Evolutionary conservation across 2,113 vertebrate species (phyloP), one percentile per base, ranked within the genome.

Genomic region (Ploceus nigricollis): DNA sequence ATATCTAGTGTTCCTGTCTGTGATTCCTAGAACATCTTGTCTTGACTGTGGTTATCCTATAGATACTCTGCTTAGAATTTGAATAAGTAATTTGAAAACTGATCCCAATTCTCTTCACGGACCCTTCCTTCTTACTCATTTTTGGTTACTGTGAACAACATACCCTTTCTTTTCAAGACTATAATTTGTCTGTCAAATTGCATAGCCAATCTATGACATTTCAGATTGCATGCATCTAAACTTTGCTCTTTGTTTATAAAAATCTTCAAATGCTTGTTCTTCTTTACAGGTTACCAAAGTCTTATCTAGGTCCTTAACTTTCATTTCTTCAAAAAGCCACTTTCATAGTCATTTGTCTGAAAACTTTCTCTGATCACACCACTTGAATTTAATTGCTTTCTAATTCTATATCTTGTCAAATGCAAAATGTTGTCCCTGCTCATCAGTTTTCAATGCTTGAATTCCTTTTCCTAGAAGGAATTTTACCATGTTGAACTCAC

Each of bases 241-340:
- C 9, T 64, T 94, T 50, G 18, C 64, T 82, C 47, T 81, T 87
- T 89, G n/a, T 83, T 73, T 89, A 35, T 61, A 75, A 92, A 85
- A 90, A 22, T 42, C 47, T 87, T 84, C 71, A 83, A 80, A 81
- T 90, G 42, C 44, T 92, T 82, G 31, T 92, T 88, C 50, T 85
- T 93, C 76, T 76, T 96, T 87, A 53, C 87, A 96, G 92, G 87
- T 94, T 84, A 63, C 47, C 77, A 84, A 64, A 75, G 30, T 53
- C 33, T 78, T 87, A 37, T 45, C 50, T 91, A 81, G 58, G 39
- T 77, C n/a, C 56, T 89, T 94, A 58, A 64, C 22, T 88, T 81
- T 9, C 78, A 39, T 84, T 78, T 58, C 50, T 87, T 87, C 19
- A 31, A 35, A 93, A 91, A 82, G 4, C 23, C 64, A 30, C 65